phyloP scores from a whole-genome alignment of 2,888 invertebrate species.

The Noctua pronuba region DNA sequence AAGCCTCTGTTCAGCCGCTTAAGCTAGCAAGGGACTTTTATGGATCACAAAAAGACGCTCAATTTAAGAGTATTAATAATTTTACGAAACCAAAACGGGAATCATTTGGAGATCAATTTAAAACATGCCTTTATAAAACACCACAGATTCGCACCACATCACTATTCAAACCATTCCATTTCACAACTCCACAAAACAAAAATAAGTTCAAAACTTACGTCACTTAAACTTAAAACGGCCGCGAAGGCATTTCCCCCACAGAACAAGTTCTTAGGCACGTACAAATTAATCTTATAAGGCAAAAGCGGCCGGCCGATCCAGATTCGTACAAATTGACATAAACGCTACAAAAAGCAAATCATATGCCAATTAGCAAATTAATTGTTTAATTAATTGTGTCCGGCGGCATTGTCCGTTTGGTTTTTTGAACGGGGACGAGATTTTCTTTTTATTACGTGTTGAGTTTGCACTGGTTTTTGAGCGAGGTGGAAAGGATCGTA shows the following conservation, averaged over 20 bases:
- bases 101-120: background rate
- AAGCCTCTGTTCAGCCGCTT: background rate
- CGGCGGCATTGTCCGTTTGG: conserved; percentile 70
- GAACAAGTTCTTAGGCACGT: conserved; percentile 66
- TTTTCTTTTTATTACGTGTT: conserved; percentile 68
- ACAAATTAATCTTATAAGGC: conserved; percentile 76
- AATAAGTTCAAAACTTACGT: conserved; percentile 54
- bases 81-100: background rate
- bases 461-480: conserved; percentile 55
- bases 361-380: conserved; percentile 88
- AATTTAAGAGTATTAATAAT: background rate
- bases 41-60: background rate
- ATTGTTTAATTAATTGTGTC: conserved; percentile 90
- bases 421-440: conserved; percentile 69
- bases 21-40: background rate
- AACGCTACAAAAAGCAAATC: conserved; percentile 87
- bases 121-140: background rate
- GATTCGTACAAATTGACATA: conserved; percentile 84
- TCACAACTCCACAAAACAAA: conserved; percentile 18
- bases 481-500: conserved; percentile 30
- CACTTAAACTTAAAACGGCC: conserved; percentile 25
- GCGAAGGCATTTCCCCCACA: conserved; percentile 44
- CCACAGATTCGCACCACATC: background rate
- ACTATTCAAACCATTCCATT: conserved; percentile 4
- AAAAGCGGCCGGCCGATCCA: conserved; percentile 71